Evolutionary conservation across 2,113 vertebrate species (phyloP).

Genomic region (Prolemur simus): DNA sequence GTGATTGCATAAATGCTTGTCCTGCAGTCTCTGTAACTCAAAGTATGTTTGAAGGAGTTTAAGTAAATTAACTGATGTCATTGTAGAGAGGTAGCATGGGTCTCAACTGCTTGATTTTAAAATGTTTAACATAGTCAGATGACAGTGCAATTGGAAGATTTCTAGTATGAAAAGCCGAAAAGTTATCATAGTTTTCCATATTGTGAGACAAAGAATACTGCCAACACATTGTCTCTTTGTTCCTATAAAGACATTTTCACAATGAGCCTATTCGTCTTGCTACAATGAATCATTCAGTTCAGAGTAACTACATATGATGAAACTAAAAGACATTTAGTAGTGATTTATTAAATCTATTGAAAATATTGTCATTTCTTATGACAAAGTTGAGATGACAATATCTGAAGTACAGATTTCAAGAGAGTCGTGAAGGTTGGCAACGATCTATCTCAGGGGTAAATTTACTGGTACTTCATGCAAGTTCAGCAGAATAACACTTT

Average conservation of each 20-base stretch:
- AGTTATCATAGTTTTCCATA: background rate
- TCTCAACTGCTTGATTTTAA: background rate
- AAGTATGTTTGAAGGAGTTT: background rate
- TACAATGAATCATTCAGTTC: conserved; percentile 6
- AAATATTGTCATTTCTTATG: background rate
- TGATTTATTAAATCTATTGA: background rate
- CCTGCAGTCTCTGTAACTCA: background rate
- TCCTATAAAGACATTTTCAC: background rate
- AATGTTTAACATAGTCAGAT: background rate
- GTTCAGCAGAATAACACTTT: background rate
- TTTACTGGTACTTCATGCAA: background rate
- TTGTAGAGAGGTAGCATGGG: background rate
- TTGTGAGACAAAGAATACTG: background rate
- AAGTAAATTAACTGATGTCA: background rate
- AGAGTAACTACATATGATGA: background rate
- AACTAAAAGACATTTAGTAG: background rate
- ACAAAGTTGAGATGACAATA: background rate
- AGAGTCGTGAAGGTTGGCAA: background rate
- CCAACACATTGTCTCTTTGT: background rate
- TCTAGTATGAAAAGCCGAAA: background rate
- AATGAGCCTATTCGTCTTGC: background rate
- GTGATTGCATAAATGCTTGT: background rate
- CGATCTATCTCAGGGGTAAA: background rate
- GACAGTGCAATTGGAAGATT: background rate
- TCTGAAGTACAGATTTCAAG: background rate